phyloP scores from a whole-genome alignment of 2,888 invertebrate genomes.

The Geophilus truncorum region DNA sequence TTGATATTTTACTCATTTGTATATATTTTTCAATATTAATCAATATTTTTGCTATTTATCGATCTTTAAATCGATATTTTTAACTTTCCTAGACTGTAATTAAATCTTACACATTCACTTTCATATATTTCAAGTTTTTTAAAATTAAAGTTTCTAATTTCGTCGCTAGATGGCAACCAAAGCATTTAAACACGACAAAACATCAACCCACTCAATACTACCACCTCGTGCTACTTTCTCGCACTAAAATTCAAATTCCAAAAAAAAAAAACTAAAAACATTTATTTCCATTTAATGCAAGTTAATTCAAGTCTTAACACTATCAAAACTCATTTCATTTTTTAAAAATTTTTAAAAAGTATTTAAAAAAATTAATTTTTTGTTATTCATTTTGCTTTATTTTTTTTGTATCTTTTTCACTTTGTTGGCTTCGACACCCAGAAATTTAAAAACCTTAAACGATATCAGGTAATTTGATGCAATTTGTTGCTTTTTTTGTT shows the following conservation, averaged over 20 bases:
- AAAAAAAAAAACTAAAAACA: background rate
- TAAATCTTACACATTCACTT: too few relatives aligned
- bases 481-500: constrained; percentile 37
- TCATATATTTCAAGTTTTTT: too few relatives aligned
- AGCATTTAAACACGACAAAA: too few relatives aligned
- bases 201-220: background rate
- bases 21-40: too few relatives aligned
- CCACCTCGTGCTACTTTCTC: background rate
- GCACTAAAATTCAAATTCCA: background rate
- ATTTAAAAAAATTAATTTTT: background rate
- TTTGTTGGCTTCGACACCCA: constrained; percentile 50
- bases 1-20: too few relatives aligned
- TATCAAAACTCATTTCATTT: too few relatives aligned
- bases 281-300: background rate
- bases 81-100: too few relatives aligned
- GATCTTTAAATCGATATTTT: too few relatives aligned
- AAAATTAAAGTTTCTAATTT: too few relatives aligned
- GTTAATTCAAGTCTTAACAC: background rate
- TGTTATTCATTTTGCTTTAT: constrained; percentile 40
- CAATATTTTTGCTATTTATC: too few relatives aligned
- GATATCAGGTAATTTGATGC: constrained; percentile 57
- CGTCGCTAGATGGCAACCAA: too few relatives aligned
- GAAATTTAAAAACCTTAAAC: constrained; percentile 78
- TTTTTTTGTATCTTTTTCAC: constrained; percentile 42
- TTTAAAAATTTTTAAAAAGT: too few relatives aligned